Percentiles rank a stretch among this genome's conserved stretches.
phyloP scores from a whole-genome alignment of 2,888 invertebrate species.

The Escarpia spicata region DNA sequence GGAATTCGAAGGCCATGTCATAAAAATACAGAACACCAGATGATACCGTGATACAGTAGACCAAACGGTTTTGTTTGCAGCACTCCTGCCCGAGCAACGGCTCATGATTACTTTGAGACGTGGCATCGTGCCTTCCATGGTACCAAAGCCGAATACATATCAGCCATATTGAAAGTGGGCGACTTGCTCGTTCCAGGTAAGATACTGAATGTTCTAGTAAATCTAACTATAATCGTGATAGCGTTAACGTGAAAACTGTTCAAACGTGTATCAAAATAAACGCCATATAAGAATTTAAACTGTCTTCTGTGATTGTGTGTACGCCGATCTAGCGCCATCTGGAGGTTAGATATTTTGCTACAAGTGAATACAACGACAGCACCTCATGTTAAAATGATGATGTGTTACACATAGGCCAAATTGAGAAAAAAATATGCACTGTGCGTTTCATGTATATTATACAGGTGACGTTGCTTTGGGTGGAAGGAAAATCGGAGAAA shows the following conservation, averaged over 20 bases:
- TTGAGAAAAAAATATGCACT: background rate
- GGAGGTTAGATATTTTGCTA: too few relatives aligned
- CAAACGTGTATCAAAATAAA: too few relatives aligned
- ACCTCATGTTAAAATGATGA: too few relatives aligned
- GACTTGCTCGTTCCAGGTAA: conserved; percentile 13
- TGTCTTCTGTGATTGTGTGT: too few relatives aligned
- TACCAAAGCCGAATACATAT: conserved; percentile 17
- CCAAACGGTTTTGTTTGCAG: background rate
- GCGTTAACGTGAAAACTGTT: too few relatives aligned
- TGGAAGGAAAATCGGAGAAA: conserved; percentile 18
- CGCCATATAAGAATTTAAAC: too few relatives aligned
- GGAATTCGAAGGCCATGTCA: background rate
- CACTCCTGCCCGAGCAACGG: background rate
- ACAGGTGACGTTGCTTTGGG: background rate
- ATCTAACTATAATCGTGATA: too few relatives aligned
- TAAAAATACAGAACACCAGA: background rate
- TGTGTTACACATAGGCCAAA: too few relatives aligned
- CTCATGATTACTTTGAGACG: background rate
- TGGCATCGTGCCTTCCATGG: conserved; percentile 27
- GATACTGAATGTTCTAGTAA: background rate
- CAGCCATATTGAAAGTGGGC: background rate
- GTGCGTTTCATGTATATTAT: background rate
- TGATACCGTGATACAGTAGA: background rate
- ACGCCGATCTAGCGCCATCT: too few relatives aligned
- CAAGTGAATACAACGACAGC: too few relatives aligned